Evolutionary conservation across 1,140 invertebrate species (phyloP).

Genomic region (Triops longicaudatus): DNA sequence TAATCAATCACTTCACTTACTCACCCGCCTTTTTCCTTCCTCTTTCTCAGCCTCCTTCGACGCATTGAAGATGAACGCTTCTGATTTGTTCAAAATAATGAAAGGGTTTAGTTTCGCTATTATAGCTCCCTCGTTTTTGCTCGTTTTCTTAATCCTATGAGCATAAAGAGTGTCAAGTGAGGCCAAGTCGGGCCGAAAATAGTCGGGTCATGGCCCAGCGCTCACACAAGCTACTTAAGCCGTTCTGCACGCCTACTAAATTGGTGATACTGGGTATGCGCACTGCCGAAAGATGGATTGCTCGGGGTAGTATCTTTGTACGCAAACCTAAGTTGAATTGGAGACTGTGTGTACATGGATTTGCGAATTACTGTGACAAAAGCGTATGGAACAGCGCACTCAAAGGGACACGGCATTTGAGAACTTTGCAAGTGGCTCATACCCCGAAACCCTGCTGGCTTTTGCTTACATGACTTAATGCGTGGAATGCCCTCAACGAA

Average conservation of each 20-base stretch:
- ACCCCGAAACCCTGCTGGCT: neutral
- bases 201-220: conserved; percentile 4
- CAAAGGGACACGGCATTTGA: neutral
- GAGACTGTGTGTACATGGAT: neutral
- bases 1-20: neutral
- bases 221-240: conserved; percentile 11
- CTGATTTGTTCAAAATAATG: neutral
- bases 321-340: neutral
- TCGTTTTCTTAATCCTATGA: neutral
- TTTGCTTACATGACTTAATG: conserved; percentile 4
- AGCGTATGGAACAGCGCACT: neutral
- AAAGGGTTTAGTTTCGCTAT: neutral
- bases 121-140: neutral
- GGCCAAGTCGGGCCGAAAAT: neutral
- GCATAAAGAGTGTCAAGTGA: neutral
- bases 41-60: neutral
- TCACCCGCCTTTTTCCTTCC: neutral
- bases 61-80: neutral
- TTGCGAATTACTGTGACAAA: conserved; percentile 1
- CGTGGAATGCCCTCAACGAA: neutral
- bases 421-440: too few species aligned
- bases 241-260: neutral
- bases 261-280: neutral
- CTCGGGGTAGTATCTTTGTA: neutral
- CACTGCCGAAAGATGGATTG: too few species aligned